Evolutionary conservation across 2,888 invertebrate species (phyloP).

Genomic region (Phrixothrix hirtus): DNA sequence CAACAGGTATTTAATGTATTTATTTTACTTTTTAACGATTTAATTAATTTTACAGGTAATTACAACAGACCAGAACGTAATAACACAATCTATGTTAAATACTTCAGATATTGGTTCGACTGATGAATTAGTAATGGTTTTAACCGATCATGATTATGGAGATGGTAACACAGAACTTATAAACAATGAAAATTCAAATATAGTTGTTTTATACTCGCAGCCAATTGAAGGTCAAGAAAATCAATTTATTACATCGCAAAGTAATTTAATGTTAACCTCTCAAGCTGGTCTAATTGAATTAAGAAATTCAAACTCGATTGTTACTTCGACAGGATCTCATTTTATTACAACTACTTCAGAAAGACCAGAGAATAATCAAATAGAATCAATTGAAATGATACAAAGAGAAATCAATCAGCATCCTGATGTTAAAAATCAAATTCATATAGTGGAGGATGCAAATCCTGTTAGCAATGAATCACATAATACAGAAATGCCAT

Average conservation of each 20-base stretch:
- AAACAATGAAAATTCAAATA: conserved; percentile 61
- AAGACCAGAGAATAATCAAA: conserved; percentile 34
- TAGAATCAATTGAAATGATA: conserved; percentile 56
- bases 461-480: background rate
- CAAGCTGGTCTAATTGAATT: conserved; percentile 53
- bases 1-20: no score
- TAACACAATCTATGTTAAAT: conserved; percentile 45
- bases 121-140: conserved; percentile 65
- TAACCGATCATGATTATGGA: conserved; percentile 63
- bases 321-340: conserved; percentile 37
- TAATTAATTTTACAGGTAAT: conserved; percentile 26
- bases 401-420: conserved; percentile 52
- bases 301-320: conserved; percentile 43
- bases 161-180: conserved; percentile 59
- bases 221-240: conserved; percentile 62
- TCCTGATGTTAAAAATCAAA: conserved; percentile 24
- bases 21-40: no score
- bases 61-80: conserved; percentile 40
- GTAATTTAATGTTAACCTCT: conserved; percentile 56
- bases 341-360: conserved; percentile 41
- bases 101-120: conserved; percentile 60
- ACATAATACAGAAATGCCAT: background rate
- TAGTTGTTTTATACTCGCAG: conserved; percentile 68
- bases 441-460: conserved; percentile 10
- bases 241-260: conserved; percentile 57